Conservation (phyloP, 2,888 invertebrate species). For the Ferrisia virgata region DNA sequence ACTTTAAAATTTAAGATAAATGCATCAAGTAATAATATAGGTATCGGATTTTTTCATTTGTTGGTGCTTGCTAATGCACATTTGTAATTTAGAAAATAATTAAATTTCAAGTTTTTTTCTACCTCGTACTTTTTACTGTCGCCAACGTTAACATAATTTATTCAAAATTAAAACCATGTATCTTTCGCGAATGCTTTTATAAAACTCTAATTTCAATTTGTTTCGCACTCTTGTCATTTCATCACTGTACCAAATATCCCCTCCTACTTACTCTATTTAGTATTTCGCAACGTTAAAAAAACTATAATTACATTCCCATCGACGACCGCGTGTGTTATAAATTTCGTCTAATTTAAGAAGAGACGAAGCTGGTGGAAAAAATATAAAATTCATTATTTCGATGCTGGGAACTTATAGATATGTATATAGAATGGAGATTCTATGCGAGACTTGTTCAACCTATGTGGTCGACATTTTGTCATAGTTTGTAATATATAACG, state of each 20-base stretch:
- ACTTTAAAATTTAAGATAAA: no score
- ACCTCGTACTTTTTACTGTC: not conserved
- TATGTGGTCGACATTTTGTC: conserved; percentile 27
- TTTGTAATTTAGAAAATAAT: not conserved
- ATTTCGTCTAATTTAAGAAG: not conserved
- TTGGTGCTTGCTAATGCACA: not conserved
- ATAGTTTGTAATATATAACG: conserved; percentile 22
- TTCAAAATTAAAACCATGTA: not conserved
- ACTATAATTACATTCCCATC: not conserved
- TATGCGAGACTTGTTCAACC: not conserved
- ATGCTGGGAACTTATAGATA: not conserved
- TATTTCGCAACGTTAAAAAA: not conserved
- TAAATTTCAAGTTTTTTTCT: not conserved
- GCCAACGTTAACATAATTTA: not conserved
- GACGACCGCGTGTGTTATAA: not conserved
- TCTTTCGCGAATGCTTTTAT: not conserved
- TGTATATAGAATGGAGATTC: not conserved
- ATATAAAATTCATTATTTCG: not conserved
- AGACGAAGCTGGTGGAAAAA: not conserved
- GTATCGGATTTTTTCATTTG: no score
- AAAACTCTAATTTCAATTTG: not conserved
- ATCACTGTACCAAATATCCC: not conserved
- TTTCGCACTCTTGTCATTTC: not conserved
- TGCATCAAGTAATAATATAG: no score
- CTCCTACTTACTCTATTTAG: not conserved